Evolutionary conservation across 2,113 vertebrate species (phyloP), one percentile per base, ranked within the genome.

Genomic region (Mustela lutreola): DNA sequence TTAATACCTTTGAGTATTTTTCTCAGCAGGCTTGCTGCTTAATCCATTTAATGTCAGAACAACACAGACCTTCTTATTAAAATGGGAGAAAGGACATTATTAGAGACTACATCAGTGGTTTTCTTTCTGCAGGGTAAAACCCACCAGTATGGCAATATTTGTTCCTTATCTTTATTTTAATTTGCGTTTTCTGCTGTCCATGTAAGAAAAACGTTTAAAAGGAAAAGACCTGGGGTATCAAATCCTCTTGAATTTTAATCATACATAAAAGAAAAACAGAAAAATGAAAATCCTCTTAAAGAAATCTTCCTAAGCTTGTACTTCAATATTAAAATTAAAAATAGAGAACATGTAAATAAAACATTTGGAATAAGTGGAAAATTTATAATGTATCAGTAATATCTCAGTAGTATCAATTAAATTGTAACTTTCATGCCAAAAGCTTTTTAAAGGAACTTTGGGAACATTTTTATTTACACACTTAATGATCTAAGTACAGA

Each of bases 21-120:
- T 98, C 98, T 98, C 98, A 98, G 98, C 98, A 97, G 97, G 96
- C 93, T 97, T 98, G 98, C 97, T 91, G 94, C 93, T 97, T 98
- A 98, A 98, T 98, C 97, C 97, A 96, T 91, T 98, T 97, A 98
- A 96, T 96, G 96, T 98, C 98, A 98, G 97, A 96, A 89, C 89
- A 92, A 96, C 65, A 96, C 94, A 94, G 91, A 96, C 71, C 63
- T 97, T 95, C 97, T 98, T 97, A 95, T 94, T 97, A 95, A 96
- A 89, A 92, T 62, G 78, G 88, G 45, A 73, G 50, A 94, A 97
- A 97, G 93, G 28, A 97, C 84, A 21, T 97, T 94, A 88, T 89
- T 81, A 94, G 88, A 85, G 31, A 63, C 45, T 85, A 60, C 19
- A 24, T 94, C 67, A 91, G 71, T 82, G 53, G 56, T 19, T 92